Percentiles rank a stretch among this genome's conserved stretches.
Conservation (phyloP, 2,113 vertebrate species). For the Tetrao urogallus region DNA sequence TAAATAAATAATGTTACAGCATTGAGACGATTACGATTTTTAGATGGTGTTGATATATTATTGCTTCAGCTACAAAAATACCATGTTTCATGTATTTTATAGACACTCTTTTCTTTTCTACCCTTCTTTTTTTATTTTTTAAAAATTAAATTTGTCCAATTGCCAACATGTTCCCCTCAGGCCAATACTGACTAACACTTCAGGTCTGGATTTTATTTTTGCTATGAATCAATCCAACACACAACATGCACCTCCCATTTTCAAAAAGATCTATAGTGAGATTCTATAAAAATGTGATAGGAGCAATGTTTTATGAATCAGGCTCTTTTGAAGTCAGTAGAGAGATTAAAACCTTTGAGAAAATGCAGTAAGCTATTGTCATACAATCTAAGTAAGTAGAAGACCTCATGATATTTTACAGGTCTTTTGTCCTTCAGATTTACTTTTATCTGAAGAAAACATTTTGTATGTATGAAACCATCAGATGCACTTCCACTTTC, state of each 20-base stretch:
- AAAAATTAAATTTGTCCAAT: neutral
- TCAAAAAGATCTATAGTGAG: slow-evolving; percentile 25
- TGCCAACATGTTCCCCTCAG: neutral
- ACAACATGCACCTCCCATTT: slow-evolving; percentile 22
- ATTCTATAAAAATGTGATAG: neutral
- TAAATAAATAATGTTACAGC: slow-evolving; percentile 73
- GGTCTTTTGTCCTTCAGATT: slow-evolving; percentile 4
- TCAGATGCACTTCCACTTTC: neutral
- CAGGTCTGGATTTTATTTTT: neutral
- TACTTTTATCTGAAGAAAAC: slow-evolving; percentile 21
- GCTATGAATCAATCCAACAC: neutral
- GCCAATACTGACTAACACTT: neutral
- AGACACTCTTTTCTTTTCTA: slow-evolving; percentile 1
- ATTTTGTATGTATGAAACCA: neutral
- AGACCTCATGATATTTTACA: neutral
- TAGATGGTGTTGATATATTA: slow-evolving; percentile 66
- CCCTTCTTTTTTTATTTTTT: neutral
- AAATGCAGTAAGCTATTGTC: slow-evolving; percentile 33
- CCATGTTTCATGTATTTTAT: slow-evolving; percentile 29
- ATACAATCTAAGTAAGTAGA: slow-evolving; percentile 12
- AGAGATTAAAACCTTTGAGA: slow-evolving; percentile 52
- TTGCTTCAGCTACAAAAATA: slow-evolving; percentile 43
- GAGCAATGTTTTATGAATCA: slow-evolving; percentile 61
- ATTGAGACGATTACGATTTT: slow-evolving; percentile 61
- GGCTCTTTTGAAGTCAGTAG: slow-evolving; percentile 41